Base-by-base conservation (phyloP, 1,140 invertebrate species). In the Acarapis woodi region DNA sequence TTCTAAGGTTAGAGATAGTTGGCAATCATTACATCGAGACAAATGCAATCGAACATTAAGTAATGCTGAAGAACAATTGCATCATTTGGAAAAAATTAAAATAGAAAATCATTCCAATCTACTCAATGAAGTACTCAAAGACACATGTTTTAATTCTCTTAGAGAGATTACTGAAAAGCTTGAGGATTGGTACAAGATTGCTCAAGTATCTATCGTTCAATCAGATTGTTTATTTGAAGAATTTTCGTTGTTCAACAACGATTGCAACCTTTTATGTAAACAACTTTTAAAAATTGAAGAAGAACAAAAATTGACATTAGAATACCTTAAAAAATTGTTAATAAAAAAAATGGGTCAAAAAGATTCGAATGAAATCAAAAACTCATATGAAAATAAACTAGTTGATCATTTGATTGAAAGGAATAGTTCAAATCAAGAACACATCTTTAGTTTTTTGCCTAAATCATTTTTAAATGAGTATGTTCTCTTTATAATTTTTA, bases 51-150 rank as follows among this genome's bases (percentile, higher is more conserved):
- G 52, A 43, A 45, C 25, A 18, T 41, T 83, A 2, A 79, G 77
- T 0, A 80, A 78, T 52, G 82, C 85, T 51, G 79, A 87, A 57
- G 79, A 85, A 56, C 78, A 85, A 54, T 82, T 87, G 51, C 79
- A 87, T 56, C 70, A 80, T 30, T 57, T 87, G 33, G 79, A 85
- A 61, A 66, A 78, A 28, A 37, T 46, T 25, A 47, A 46, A 40
- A 39, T 51, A 28, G 43, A 47, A 32, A 39, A 46, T 23, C 44
- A 44, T 26, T 42, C 43, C 31, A 44, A 47, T 42, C 47, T 49
- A 38, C 25, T 47, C 12, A 42, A 44, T 22, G 26, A 41, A 24
- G 25, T 49, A 15, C 20, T 49, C 9, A 23, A 39, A 10, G 44
- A 46, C 16, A 25, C 38, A 9, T 45, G 42, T 19, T 32, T 35